Evolutionary conservation across 1,140 invertebrate species (phyloP), one percentile per base, ranked within the genome.

Genomic region (Caerostris extrusa): DNA sequence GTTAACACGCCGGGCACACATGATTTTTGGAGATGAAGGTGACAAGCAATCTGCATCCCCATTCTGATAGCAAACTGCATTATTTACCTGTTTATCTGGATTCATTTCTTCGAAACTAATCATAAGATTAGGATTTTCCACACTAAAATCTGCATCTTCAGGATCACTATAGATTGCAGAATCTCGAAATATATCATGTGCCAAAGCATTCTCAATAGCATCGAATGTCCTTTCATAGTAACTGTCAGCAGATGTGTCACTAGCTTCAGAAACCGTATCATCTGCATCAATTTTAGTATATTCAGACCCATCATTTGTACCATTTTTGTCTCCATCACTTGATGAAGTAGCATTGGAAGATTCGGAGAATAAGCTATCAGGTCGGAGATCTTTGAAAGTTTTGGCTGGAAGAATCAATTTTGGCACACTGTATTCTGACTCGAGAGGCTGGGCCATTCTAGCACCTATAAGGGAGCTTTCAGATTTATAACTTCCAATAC

Each of bases 111-210:
- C 55, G 3, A 82, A 60, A 3, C 34, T 12, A 67, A 61, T 60
- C 17, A 86, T 50, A 19, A 83, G 55, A 82, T 90, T 71, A 77
- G 91, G 50, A 85, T 91, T 85, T 94, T 94, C 89, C 77, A 94
- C 94, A 82, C 88, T 94, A 77, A 95, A 89, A 83, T 95, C 95
- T 7, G 69, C 94, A 60, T 97, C 97, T 67, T 97, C 97, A 34
- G 96, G 96, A 95, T 98, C 98, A 88, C 98, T 98, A 95, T 98
- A 98, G 95, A 98, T 98, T 95, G 98, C 98, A 95, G 98, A 98
- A 95, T 98, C 98, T 95, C 98, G 96, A 95, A 98, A 96, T 2
- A 97, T 96, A 93, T 98, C 97, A 90, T 97, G 97, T 7, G 96
- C 96, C 95, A 95, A 95, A 12, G 96, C 95, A 97, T 97, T 95